A percentile compares a stretch with the other conserved stretches of the same genome.
Evolutionary conservation across 2,888 invertebrate species (phyloP).

Genomic region (Spilarctia lutea): DNA sequence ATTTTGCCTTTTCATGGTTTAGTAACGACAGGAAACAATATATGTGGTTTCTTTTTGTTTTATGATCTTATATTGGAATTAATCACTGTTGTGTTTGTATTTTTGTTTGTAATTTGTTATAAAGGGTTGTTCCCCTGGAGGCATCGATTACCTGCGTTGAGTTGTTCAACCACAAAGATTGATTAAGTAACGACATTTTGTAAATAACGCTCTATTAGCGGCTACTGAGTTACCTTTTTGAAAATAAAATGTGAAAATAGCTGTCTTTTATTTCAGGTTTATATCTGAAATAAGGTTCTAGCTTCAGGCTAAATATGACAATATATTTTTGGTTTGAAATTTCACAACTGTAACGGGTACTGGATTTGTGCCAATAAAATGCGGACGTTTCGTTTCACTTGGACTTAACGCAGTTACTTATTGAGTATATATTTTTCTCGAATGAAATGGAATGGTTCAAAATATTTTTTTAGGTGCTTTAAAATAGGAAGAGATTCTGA

Average conservation of each 20-base stretch:
- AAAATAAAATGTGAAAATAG: neutral
- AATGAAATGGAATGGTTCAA: neutral
- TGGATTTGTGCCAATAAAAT: neutral
- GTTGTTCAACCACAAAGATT: neutral
- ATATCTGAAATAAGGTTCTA: neutral
- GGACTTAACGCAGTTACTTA: neutral
- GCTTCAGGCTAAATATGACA: neutral
- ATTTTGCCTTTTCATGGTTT: neutral
- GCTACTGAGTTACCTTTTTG: neutral
- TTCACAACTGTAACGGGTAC: neutral
- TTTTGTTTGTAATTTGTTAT: neutral
- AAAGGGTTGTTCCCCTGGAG: neutral
- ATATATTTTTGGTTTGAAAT: conserved; percentile 1
- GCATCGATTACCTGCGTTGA: neutral
- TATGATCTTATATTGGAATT: neutral
- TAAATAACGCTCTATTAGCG: neutral
- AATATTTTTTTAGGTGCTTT: neutral
- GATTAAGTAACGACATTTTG: neutral
- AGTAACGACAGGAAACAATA: neutral
- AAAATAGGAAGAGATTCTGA: neutral
- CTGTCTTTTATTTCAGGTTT: neutral
- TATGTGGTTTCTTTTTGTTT: neutral
- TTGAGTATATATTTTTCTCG: neutral
- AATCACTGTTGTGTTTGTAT: neutral
- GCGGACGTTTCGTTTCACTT: neutral